These are phyloP conservation scores for Nothocercus julius DNA, from an alignment of 2,113 vertebrate genomes.

Conservation along the genomic window DNA sequence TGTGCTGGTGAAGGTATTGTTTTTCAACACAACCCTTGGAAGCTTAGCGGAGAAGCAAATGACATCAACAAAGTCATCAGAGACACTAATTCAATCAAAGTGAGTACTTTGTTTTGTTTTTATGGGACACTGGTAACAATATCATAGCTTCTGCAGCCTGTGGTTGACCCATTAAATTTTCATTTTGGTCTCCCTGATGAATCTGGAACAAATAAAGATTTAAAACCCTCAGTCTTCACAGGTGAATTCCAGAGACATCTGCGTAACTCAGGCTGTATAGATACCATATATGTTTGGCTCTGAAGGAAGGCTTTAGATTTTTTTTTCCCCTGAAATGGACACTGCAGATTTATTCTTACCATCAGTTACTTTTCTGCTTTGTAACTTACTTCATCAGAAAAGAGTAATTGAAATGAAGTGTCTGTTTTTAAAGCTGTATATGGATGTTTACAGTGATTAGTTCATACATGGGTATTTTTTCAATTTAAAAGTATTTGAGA, in stretches of 20 bases:
- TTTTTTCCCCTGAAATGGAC: not conserved
- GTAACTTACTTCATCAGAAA: not conserved
- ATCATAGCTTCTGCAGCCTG: not conserved
- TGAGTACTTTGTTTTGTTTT: constrained; percentile 61
- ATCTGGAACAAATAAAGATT: not conserved
- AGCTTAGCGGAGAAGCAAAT: constrained; percentile 84
- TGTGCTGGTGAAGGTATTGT: constrained; percentile 93
- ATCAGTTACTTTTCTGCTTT: not conserved
- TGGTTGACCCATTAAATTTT: not conserved
- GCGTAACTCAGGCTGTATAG: not conserved
- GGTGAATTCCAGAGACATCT: not conserved
- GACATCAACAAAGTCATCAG: constrained; percentile 91
- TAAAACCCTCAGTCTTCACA: not conserved
- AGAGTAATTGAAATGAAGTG: not conserved
- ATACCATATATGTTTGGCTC: not conserved
- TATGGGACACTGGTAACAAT: not conserved
- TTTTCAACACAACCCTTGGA: constrained; percentile 91
- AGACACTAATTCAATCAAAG: constrained; percentile 91
- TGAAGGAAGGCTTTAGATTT: not conserved
- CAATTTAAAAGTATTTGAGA: not conserved
- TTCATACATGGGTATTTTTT: not conserved
- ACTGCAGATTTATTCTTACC: not conserved
- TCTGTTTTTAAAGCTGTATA: not conserved
- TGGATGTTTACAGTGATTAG: not conserved
- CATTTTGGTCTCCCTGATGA: not conserved